Evolutionary conservation across 1,140 invertebrate species (phyloP), one percentile per base, ranked within the genome.

Genomic region (Drosophila ananassae): DNA sequence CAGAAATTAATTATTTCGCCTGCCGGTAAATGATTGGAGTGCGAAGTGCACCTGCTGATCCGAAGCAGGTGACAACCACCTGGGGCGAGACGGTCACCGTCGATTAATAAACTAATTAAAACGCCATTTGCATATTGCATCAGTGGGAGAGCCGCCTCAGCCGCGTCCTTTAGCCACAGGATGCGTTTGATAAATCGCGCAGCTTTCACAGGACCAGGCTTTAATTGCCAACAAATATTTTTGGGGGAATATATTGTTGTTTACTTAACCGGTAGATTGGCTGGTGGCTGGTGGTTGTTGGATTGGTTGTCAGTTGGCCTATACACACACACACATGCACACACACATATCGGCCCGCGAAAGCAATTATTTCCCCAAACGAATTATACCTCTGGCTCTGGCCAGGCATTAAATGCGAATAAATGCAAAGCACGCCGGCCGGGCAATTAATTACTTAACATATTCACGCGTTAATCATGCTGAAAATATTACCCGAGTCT

Each of bases 91-190:
- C 28, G 9, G 56, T 54, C 34, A 46, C 54, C 58, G 62, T 59
- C 79, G 74, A 90, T 90, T 79, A 82, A 90, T 83, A 77, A 87
- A 90, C 87, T 90, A 90, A 90, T 90, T 90, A 90, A 90, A 90
- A 87, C 60, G 81, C 74, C 79, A 90, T 90, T 80, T 90, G 73
- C 81, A 90, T 79, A 61, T 53, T 56, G 51, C 69, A 64, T 44
- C 73, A 51, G 41, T 25, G 37, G 17, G 30, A 47, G 7, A 9
- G 24, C 25, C 25, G 25, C 25, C 25, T 48, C 28, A 22, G 8
- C 5, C 54, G 13, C 41, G n/a, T 9, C 37, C 41, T 32, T 21
- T 22, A 2, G 13, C 8, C 17, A 21, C 10, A 37, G 34, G 50
- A 28, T n/a, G 10, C 34, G 30, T 6, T 28, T 28, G 25, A 83